phyloP scores from a whole-genome alignment of 2,797 vertebrate genomes.

The Champsocephalus gunnari region DNA sequence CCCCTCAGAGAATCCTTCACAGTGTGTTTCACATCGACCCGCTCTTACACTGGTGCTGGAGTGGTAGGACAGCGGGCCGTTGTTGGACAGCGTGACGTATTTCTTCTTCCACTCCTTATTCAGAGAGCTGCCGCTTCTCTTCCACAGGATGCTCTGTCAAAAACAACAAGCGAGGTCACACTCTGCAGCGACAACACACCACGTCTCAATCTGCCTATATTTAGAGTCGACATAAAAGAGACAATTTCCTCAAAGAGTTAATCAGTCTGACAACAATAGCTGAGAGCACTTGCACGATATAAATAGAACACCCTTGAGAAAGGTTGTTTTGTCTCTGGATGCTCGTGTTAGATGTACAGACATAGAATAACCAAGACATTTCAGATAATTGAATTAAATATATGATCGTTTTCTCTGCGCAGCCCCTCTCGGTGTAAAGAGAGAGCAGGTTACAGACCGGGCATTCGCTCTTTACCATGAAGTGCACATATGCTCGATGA shows the following conservation, averaged over 20 bases:
- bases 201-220: constrained; percentile 38
- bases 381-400: too few relatives aligned
- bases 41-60: constrained; percentile 93
- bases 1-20: constrained; percentile 1
- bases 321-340: constrained; percentile 31
- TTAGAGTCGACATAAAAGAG: constrained; percentile 27
- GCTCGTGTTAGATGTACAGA: constrained; percentile 53
- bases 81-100: constrained; percentile 94
- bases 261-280: constrained; percentile 29
- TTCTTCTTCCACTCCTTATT: constrained; percentile 99
- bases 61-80: constrained; percentile 93
- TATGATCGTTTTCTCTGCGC: too few relatives aligned
- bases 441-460: too few relatives aligned
- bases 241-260: constrained; percentile 41
- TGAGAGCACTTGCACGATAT: constrained; percentile 48
- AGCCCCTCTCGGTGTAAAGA: too few relatives aligned
- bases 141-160: constrained; percentile 91
- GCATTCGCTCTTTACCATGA: too few relatives aligned
- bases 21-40: constrained; percentile 46
- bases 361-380: too few relatives aligned
- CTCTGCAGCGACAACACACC: background rate
- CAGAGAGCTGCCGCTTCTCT: constrained; percentile 95
- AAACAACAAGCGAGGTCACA: constrained; percentile 36
- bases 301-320: constrained; percentile 61
- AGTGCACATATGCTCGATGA: too few relatives aligned